Percentiles rank a stretch among this genome's conserved stretches.
Conservation (phyloP, 1,140 invertebrate species). For the Sitobion miscanthi region DNA sequence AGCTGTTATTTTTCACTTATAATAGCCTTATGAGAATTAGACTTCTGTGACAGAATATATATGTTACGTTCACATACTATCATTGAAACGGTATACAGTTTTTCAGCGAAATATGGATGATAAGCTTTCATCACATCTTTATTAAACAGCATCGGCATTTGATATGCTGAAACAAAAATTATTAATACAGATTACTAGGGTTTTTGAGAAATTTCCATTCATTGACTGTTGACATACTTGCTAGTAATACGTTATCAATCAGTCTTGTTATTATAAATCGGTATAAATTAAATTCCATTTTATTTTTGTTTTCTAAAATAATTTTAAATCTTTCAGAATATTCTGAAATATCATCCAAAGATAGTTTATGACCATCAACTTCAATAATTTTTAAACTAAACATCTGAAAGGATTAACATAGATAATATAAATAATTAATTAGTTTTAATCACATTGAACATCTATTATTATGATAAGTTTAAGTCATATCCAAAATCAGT, state of each 20-base stretch:
- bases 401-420: slow-evolving; percentile 19
- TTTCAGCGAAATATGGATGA: slow-evolving; percentile 43
- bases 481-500: neutral
- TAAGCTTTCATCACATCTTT: slow-evolving; percentile 31
- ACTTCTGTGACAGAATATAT: slow-evolving; percentile 31
- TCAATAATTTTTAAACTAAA: slow-evolving; percentile 50
- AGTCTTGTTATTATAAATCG: slow-evolving; percentile 31
- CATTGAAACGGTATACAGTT: slow-evolving; percentile 6
- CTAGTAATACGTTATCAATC: slow-evolving; percentile 27
- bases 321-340: slow-evolving; percentile 44
- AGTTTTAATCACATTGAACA: neutral
- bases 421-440: neutral
- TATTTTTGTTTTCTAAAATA: slow-evolving; percentile 34
- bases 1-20: slow-evolving; percentile 44
- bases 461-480: neutral
- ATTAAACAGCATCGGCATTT: slow-evolving; percentile 9
- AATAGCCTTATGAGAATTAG: slow-evolving; percentile 31
- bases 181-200: neutral
- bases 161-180: slow-evolving; percentile 31
- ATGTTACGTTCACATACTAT: slow-evolving; percentile 46
- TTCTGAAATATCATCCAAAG: neutral
- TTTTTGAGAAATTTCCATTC: neutral
- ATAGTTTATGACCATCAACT: slow-evolving; percentile 1
- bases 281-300: slow-evolving; percentile 6
- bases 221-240: slow-evolving; percentile 8